Conservation (phyloP, 2,113 vertebrate species). For the Silurus asotus region DNA sequence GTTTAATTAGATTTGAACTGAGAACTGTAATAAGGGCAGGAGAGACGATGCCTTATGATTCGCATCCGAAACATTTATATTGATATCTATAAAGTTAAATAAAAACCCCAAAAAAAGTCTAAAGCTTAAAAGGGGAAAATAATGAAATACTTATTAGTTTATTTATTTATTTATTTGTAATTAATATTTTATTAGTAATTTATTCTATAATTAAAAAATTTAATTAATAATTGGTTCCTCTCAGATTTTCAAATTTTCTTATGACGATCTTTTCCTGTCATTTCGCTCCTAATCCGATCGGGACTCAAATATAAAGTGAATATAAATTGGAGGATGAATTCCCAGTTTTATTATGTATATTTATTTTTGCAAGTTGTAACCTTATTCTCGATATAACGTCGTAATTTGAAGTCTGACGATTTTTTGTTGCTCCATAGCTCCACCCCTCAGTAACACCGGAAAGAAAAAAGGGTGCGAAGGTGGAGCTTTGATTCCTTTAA, state of each 20-base stretch:
- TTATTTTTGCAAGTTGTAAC: neutral
- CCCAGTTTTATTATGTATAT: no score
- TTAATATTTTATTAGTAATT: neutral
- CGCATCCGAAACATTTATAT: neutral
- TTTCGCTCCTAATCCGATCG: neutral
- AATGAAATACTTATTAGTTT: neutral
- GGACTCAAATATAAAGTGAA: neutral
- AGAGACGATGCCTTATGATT: neutral
- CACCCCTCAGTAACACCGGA: neutral
- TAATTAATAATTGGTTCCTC: neutral
- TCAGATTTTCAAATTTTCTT: neutral
- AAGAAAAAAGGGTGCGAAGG: neutral
- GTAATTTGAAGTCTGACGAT: no score
- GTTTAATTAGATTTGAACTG: no score
- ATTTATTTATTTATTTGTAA: no score
- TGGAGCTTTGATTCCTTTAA: neutral
- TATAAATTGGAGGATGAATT: neutral
- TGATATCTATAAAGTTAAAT: neutral
- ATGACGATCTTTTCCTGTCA: neutral
- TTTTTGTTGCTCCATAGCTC: neutral
- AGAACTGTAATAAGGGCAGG: neutral
- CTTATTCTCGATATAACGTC: neutral
- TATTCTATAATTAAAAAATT: neutral
- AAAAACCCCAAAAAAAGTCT: neutral
- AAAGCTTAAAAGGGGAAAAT: neutral